phyloP scores from a whole-genome alignment of 2,113 vertebrate genomes.

The Edolisoma coerulescens region DNA sequence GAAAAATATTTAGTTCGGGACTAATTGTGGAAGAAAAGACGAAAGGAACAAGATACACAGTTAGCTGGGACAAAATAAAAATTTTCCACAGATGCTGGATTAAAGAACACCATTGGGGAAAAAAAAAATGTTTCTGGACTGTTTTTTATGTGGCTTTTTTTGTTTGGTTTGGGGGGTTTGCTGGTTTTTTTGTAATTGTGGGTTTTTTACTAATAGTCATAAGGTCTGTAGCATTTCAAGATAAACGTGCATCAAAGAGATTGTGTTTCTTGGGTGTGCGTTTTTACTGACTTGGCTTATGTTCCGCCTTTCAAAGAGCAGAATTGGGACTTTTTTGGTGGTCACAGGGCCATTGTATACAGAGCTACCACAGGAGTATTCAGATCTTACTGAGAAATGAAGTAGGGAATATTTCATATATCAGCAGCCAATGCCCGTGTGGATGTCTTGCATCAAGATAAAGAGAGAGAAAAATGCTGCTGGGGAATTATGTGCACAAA shows the following conservation, averaged over 20 bases:
- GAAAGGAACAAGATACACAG: background rate
- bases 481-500: conserved; percentile 41
- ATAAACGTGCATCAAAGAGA: background rate
- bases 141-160: background rate
- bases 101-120: background rate
- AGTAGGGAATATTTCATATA: background rate
- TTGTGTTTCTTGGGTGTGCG: background rate
- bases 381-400: background rate
- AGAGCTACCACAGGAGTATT: background rate
- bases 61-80: background rate
- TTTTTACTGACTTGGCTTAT: background rate
- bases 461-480: conserved; percentile 5
- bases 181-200: background rate
- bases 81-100: background rate
- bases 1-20: background rate
- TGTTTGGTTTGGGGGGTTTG: background rate
- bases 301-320: background rate
- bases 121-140: background rate
- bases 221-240: background rate
- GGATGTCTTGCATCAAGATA: background rate
- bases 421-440: background rate
- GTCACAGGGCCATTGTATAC: background rate
- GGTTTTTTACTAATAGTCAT: background rate
- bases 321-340: background rate
- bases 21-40: background rate